Evolutionary conservation across 2,113 vertebrate species (phyloP).

Genomic region (Piliocolobus tephrosceles): DNA sequence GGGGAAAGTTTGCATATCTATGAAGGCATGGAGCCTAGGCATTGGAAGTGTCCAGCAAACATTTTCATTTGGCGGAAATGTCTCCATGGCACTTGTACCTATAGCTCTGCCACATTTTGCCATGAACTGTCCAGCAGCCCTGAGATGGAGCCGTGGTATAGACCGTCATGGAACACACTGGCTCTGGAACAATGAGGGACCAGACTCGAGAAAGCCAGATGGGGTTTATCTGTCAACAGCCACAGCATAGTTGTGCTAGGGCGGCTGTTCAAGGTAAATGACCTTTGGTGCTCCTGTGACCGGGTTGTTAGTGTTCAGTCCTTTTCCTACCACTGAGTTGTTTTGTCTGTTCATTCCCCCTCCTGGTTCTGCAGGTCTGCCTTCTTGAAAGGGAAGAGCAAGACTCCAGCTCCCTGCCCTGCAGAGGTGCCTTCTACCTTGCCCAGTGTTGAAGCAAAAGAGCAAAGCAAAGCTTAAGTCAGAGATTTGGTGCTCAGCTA

Average conservation of each 20-base stretch:
- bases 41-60: too few species aligned
- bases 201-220: neutral
- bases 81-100: neutral
- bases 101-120: neutral
- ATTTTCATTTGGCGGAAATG: neutral
- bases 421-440: neutral
- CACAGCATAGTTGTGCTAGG: neutral
- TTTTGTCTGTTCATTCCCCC: neutral
- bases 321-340: neutral
- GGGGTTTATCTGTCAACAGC: neutral
- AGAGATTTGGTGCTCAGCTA: neutral
- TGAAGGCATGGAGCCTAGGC: rapidly evolving
- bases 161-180: neutral
- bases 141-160: neutral
- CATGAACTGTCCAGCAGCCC: neutral
- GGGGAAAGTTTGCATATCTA: neutral
- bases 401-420: neutral
- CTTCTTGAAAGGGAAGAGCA: neutral
- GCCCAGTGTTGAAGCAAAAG: neutral
- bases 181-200: neutral
- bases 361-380: neutral
- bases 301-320: neutral
- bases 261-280: neutral
- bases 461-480: neutral
- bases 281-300: neutral